Evolutionary conservation across 1,140 invertebrate species (phyloP), one percentile per base, ranked within the genome.

Genomic region (Apis cerana): DNA sequence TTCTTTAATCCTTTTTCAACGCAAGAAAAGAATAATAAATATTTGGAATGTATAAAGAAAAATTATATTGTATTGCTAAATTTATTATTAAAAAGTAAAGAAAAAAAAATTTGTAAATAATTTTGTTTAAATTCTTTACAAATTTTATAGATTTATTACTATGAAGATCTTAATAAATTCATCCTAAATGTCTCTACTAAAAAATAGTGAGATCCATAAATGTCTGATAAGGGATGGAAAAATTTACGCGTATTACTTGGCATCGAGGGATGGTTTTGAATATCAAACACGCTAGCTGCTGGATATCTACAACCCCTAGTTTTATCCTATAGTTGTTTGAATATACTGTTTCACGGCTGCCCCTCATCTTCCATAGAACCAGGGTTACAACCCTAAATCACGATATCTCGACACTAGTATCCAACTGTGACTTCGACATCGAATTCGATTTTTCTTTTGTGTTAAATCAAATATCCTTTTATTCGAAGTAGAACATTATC

Each of bases 191-290:
- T 27, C 11, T 54, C 5, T 23, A 3, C 1, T 1, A n/a, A 64
- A 71, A 33, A 33, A 61, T 82, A n/a, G 52, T 1, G 27, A 56
- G 76, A 71, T 58, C 9, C 15, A 62, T 80, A 69, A 69, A 83
- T 43, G 77, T 71, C 69, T 64, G 59, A 71, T 43, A 62, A 52
- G 75, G 61, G 69, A 56, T 76, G 76, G 50, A 52, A 76, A 85
- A 76, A 83, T 85, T 85, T 85, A 85, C 84, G 81, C 75, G 81
- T 83, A 75, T 80, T 85, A 85, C 80, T 85, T 67, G 64, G 69
- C 58, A 75, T 54, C 56, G 50, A 27, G 10, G 68, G 81, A 61
- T 83, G 75, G 81, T 83, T 83, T 75, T 85, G 81, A 85, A 85
- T 85, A 85, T 83, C 84, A 85, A 83, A 61, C 84, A 48, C 19